These are phyloP conservation scores for Lycocerus yunnanus DNA, from an alignment of 2,888 invertebrate species.

Conservation along the genomic window DNA sequence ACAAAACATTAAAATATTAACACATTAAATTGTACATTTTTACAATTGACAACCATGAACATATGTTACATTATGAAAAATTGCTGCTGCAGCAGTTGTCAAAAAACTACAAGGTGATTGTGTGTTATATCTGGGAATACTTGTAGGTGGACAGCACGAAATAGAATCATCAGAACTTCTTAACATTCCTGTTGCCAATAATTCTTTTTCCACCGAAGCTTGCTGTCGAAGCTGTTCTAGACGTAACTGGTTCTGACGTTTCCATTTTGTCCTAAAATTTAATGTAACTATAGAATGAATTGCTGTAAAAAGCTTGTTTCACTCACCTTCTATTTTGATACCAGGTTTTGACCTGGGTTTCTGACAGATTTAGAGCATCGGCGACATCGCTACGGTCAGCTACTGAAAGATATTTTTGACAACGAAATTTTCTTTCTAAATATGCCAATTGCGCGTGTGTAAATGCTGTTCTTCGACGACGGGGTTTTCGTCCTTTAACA, in stretches of 20 bases:
- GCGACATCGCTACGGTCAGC: slow-evolving; percentile 93
- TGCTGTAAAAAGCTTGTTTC: not conserved
- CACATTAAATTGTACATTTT: slow-evolving; percentile 30
- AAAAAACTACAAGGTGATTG: slow-evolving; percentile 65
- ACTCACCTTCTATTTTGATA: slow-evolving; percentile 84
- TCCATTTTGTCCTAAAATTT: slow-evolving; percentile 79
- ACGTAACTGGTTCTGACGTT: slow-evolving; percentile 84
- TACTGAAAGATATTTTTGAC: slow-evolving; percentile 92
- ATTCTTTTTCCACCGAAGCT: slow-evolving; percentile 75
- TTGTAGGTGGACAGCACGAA: slow-evolving; percentile 51
- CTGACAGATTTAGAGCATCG: slow-evolving; percentile 84
- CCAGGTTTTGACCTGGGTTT: slow-evolving; percentile 97
- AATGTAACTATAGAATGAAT: not conserved
- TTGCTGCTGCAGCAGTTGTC: slow-evolving; percentile 72
- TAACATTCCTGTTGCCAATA: slow-evolving; percentile 51
- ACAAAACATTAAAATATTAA: not conserved
- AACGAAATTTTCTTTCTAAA: slow-evolving; percentile 88
- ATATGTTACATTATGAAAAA: slow-evolving; percentile 75
- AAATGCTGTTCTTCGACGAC: slow-evolving; percentile 87
- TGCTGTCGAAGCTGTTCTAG: slow-evolving; percentile 85
- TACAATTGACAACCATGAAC: slow-evolving; percentile 74
- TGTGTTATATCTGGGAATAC: slow-evolving; percentile 46
- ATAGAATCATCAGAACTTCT: slow-evolving; percentile 43
- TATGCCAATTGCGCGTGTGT: slow-evolving; percentile 93
- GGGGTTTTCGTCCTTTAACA: slow-evolving; percentile 72